Conservation (phyloP, 1,140 invertebrate genomes). For the Meloidogyne exigua region DNA sequence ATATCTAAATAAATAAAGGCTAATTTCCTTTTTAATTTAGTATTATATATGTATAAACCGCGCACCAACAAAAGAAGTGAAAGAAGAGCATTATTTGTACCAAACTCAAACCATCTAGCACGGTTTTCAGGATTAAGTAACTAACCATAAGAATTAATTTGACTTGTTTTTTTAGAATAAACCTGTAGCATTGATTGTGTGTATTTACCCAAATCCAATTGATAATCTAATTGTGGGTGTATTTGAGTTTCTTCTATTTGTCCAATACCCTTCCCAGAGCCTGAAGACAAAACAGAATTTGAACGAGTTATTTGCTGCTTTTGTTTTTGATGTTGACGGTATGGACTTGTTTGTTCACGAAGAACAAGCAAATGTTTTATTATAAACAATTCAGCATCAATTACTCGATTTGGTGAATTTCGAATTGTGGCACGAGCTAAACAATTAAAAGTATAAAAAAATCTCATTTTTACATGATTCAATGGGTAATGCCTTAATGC, state of each 20-base stretch:
- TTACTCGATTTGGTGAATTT: constrained; percentile 55
- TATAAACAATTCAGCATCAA: constrained; percentile 93
- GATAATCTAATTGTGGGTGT: constrained; percentile 51
- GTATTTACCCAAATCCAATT: constrained; percentile 57
- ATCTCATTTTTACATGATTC: constrained; percentile 11
- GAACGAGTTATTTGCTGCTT: constrained; percentile 22
- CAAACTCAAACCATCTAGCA: constrained; percentile 57
- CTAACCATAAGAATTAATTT: constrained; percentile 28
- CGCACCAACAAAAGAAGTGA: constrained; percentile 55
- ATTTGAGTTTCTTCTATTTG: constrained; percentile 13
- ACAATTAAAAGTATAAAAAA: background rate
- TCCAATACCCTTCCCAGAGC: background rate
- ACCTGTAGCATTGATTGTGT: constrained; percentile 37
- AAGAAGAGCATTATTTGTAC: constrained; percentile 60
- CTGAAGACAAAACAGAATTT: constrained; percentile 16
- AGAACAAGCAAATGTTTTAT: constrained; percentile 95
- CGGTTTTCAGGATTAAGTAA: constrained; percentile 53
- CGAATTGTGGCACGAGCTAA: constrained; percentile 19
- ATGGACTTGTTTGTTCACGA: constrained; percentile 94
- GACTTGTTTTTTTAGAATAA: background rate
- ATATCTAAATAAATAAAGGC: constrained; percentile 8
- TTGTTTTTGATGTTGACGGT: constrained; percentile 69
- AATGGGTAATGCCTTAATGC: constrained; percentile 62
- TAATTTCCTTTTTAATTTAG: background rate
- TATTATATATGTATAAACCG: constrained; percentile 7